phyloP scores from a whole-genome alignment of 2,888 invertebrate species.

The Mythimna pallens region DNA sequence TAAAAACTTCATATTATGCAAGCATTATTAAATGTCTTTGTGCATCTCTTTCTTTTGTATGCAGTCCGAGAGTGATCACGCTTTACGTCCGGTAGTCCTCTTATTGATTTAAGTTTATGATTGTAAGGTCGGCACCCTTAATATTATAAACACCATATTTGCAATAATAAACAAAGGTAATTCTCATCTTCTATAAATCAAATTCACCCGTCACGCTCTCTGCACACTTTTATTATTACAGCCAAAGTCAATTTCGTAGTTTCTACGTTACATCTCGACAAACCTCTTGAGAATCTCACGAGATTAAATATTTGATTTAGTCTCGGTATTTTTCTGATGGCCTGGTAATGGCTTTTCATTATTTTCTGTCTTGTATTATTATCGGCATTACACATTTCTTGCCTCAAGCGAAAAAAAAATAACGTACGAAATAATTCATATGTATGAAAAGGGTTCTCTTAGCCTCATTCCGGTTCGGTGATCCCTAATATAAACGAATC shows the following conservation, averaged over 20 bases:
- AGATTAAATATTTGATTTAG: constrained; percentile 59
- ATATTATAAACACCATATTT: constrained; percentile 2
- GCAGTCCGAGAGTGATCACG: too few species aligned
- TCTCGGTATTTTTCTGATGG: constrained; percentile 57
- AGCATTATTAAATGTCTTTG: too few species aligned
- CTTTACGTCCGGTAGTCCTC: too few species aligned
- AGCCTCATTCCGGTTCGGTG: constrained; percentile 62
- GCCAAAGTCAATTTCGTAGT: constrained; percentile 60
- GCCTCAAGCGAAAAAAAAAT: constrained; percentile 24
- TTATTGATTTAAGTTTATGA: background rate
- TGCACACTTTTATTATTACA: constrained; percentile 55
- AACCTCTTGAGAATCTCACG: constrained; percentile 50
- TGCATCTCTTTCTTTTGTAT: too few species aligned
- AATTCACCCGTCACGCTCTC: constrained; percentile 46
- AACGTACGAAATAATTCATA: constrained; percentile 26
- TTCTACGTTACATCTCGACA: constrained; percentile 42
- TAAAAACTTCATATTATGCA: too few species aligned
- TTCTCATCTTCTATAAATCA: constrained; percentile 24
- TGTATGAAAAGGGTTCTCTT: constrained; percentile 40
- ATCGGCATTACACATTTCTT: constrained; percentile 46
- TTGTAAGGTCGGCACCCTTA: background rate
- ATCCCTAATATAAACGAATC: constrained; percentile 73
- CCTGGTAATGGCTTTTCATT: constrained; percentile 54
- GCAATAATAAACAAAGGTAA: constrained; percentile 30
- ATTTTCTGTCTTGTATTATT: constrained; percentile 50